Base-by-base conservation (phyloP, 2,113 vertebrate species). In the Polypterus bichir region DNA sequence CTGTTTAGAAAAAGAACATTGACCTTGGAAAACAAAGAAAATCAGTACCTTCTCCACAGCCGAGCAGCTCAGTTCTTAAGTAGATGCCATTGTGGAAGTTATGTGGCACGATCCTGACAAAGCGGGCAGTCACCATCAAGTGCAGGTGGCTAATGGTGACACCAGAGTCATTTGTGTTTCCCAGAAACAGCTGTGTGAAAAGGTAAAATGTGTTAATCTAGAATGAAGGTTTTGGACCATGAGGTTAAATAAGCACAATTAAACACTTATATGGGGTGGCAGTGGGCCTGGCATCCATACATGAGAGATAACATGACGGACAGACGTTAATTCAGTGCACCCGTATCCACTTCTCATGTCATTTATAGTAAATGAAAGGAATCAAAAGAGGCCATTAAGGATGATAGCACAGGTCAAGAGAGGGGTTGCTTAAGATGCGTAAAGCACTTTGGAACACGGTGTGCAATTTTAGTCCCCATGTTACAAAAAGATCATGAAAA, bases 31-130 rank as follows among this genome's bases (percentile, higher is more conserved):
- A 27, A 27, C 27, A 27, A 27, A 27, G 2, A 27, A 27, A 27
- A 27, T 27, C 27, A 27, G 6, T 56, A 88, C 89, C 84, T 72
- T 81, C 70, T 3, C 74, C 76, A 54, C 92, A 96, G 68, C 92
- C 92, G 79, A 94, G 87, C 49, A 94, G 73, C 75, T 92, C 91
- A 3, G 82, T 66, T 0, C 81, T 74, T 48, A 88, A 80, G 68
- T 84, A 86, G 64, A 87, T 74, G 60, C 79, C 70, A 0, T 74
- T 78, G 62, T 82, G 75, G 66, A 81, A 88, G 63, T 81, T 72
- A 0, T 72, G 85, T 1, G 88, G 90, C n/a, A 91, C 66, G 62
- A 93, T 64, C 4, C 91, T 83, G 47, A 94, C 66, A 2, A 84
- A 86, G 58, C 4, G 86, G 0, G 87, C 83, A 0, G 64, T 76